These are phyloP conservation scores for Nemotelus pantherinus DNA, from an alignment of 2,888 invertebrate genomes.

Conservation along the genomic window DNA sequence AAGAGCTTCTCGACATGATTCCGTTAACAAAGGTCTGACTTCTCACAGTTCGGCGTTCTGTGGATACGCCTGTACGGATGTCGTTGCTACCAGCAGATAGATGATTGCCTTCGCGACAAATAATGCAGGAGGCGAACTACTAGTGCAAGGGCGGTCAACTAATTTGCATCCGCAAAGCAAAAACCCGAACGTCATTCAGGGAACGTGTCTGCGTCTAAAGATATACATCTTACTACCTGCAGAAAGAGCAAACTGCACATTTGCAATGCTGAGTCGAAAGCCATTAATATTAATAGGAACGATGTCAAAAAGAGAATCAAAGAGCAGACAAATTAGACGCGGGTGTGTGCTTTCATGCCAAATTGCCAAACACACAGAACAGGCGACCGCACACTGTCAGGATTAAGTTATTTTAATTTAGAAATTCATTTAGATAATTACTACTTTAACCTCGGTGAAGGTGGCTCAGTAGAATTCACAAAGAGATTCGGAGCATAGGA, in stretches of 20 bases:
- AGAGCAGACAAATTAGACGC: not conserved
- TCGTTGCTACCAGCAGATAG: not conserved
- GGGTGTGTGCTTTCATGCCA: not conserved
- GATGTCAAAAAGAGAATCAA: not conserved
- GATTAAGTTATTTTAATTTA: slow-evolving; percentile 19
- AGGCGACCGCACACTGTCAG: not conserved
- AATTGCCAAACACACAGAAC: not conserved
- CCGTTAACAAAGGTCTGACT: slow-evolving; percentile 14
- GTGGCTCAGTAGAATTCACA: too few relatives aligned
- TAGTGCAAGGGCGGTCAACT: slow-evolving; percentile 15
- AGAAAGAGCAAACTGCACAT: not conserved
- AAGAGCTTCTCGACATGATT: slow-evolving; percentile 32
- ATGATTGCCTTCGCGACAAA: not conserved
- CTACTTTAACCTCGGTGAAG: not conserved
- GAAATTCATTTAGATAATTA: slow-evolving; percentile 13
- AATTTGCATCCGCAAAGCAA: not conserved
- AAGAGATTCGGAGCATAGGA: too few relatives aligned
- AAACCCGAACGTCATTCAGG: not conserved
- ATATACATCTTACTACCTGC: not conserved
- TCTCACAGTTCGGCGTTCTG: not conserved
- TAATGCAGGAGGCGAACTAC: slow-evolving; percentile 2
- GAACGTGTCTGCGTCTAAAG: not conserved
- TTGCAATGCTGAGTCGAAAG: too few relatives aligned
- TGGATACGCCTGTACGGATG: not conserved
- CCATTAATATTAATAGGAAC: slow-evolving; percentile 12